Evolutionary conservation across 2,113 vertebrate species (phyloP), one percentile per base, ranked within the genome.

Genomic region (Spizaetus ornatus): DNA sequence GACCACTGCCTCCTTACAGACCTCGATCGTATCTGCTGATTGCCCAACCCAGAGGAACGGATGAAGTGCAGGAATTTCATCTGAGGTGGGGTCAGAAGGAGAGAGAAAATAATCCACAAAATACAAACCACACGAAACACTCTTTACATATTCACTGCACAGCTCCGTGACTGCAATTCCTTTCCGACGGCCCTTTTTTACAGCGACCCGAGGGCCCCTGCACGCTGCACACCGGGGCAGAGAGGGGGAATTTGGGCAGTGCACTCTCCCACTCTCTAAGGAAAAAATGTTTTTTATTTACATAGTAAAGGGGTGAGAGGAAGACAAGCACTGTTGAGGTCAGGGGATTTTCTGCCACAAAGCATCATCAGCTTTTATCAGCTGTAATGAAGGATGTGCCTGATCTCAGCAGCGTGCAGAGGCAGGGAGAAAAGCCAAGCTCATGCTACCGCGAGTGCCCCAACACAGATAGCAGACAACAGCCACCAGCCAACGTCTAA

Each of bases 101-200:
- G 82, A 8, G 47, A 94, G 90, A 93, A 93, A 96, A 95, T 92
- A 95, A 95, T 91, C 82, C 83, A 90, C 76, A 53, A 96, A 95
- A 90, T 34, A 95, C 73, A 86, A 90, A 66, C 65, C 55, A 48
- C 82, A 19, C 5, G 2, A 77, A 96, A 23, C n/a, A 9, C 32
- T 72, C 77, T 53, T 72, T 52, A 61, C 42, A 63, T 59, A 92
- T 91, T 70, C 93, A 17, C 72, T 4, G 89, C 90, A 88, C 58
- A 17, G 79, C 84, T 63, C 88, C 53, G 32, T 92, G 91, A 96
- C 89, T 59, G 66, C 78, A 93, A 69, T 72, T 31, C 80, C 59
- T 25, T 50, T 25, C 45, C 0, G 1, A 27, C 1, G 2, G 61
- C 34, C 23, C 27, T 45, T 79, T 77, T 45, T 31, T 11, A 22